Conservation (phyloP, 2,113 vertebrate species). For the Chauna torquata region DNA sequence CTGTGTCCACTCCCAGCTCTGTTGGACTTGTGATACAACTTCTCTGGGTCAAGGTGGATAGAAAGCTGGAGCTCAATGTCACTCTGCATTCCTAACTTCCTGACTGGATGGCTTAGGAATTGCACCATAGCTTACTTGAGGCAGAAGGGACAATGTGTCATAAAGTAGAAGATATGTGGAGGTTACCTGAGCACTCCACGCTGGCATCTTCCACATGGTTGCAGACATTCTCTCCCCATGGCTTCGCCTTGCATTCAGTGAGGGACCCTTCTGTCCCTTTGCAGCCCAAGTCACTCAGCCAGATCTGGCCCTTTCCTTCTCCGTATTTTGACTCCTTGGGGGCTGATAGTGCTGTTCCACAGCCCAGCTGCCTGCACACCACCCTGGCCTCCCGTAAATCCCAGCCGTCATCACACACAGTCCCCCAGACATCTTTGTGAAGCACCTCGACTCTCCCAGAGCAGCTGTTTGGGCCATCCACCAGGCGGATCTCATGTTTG, state of each 20-base stretch:
- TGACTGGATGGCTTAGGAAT: neutral
- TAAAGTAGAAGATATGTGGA: neutral
- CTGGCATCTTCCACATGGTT: slow-evolving; percentile 50
- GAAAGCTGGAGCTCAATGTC: neutral
- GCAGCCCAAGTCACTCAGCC: neutral
- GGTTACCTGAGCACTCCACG: slow-evolving; percentile 45
- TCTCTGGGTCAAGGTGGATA: neutral
- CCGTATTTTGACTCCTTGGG: neutral
- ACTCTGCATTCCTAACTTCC: neutral
- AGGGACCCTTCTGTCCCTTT: neutral
- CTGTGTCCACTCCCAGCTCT: neutral
- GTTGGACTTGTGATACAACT: neutral
- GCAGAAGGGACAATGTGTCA: neutral
- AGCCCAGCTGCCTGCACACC: slow-evolving; percentile 87
- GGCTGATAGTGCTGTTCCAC: slow-evolving; percentile 64
- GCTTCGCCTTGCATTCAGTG: neutral
- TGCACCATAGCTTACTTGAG: neutral
- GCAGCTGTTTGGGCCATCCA: neutral
- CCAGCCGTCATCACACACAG: slow-evolving; percentile 88
- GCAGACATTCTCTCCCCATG: slow-evolving; percentile 25
- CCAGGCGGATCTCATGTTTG: neutral
- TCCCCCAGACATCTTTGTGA: slow-evolving; percentile 89
- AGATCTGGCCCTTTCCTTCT: neutral
- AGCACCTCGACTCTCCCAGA: slow-evolving; percentile 77
- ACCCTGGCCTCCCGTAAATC: slow-evolving; percentile 77